Percentiles rank a stretch among this genome's conserved stretches.
Evolutionary conservation across 2,888 invertebrate genomes (phyloP).

Genomic region (Rhagonycha lutea): DNA sequence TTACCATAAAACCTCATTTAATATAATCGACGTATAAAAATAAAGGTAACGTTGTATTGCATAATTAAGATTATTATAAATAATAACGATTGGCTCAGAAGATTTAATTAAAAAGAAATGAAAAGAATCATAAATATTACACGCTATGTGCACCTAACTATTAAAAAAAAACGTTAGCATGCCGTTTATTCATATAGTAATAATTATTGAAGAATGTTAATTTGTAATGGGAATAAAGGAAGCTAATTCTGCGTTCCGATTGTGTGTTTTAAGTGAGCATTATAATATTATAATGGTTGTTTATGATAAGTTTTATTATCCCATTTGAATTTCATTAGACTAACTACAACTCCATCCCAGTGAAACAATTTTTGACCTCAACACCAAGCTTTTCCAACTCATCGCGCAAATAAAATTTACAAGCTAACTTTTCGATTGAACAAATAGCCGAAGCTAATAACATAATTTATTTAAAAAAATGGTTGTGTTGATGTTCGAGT

Average conservation of each 20-base stretch:
- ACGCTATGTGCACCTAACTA: neutral
- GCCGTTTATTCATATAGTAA: slow-evolving; percentile 16
- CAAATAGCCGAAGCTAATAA: neutral
- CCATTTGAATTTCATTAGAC: slow-evolving; percentile 10
- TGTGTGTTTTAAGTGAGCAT: slow-evolving; percentile 19
- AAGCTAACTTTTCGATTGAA: neutral
- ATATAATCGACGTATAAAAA: neutral
- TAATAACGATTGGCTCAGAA: slow-evolving; percentile 5
- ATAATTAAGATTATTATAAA: slow-evolving; percentile 15
- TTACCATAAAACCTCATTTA: neutral
- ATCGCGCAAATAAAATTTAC: neutral
- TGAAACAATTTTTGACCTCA: neutral
- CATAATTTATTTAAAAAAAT: slow-evolving; percentile 14
- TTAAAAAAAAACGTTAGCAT: slow-evolving; percentile 8
- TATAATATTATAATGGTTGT: slow-evolving; percentile 15
- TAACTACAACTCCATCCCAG: slow-evolving; percentile 4
- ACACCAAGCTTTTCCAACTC: neutral
- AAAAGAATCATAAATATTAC: slow-evolving; percentile 14
- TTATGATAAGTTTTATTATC: slow-evolving; percentile 9
- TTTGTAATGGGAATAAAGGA: slow-evolving; percentile 17
- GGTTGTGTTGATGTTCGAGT: slow-evolving; percentile 14
- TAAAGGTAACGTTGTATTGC: slow-evolving; percentile 3
- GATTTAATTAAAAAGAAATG: slow-evolving; percentile 17
- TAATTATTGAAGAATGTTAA: slow-evolving; percentile 18
- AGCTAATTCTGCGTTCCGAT: slow-evolving; percentile 17